Evolutionary conservation across 2,113 vertebrate species (phyloP), one percentile per base, ranked within the genome.

Genomic region (Cyanoramphus novaezelandiae): DNA sequence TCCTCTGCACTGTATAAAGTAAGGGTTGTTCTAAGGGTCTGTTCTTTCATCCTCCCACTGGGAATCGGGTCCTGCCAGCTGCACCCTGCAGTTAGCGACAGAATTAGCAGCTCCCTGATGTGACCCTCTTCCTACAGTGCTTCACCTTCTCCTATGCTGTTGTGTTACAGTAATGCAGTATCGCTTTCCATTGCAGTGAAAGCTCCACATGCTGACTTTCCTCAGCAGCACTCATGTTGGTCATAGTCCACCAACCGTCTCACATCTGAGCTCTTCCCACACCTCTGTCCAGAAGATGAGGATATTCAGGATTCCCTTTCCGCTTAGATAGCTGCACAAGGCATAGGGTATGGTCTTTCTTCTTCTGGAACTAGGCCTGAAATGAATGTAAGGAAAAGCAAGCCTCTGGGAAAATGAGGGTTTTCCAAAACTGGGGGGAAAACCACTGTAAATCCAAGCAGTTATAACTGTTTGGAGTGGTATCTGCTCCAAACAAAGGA

Each of bases 131-230:
- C 55, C 24, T 53, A 20, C 9, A 7, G 23, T 37, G 27, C 53
- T 59, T 83, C 1, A 0, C 35, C 59, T 86, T 5, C 0, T 31
- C 60, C 24, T 76, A 15, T 0, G 3, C 67, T 69, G 13, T 18
- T 62, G 25, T 35, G 23, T 60, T 39, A 62, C 35, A 16, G 17
- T 76, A 55, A 60, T 0, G 2, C 18, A 52, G 6, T 17, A 65
- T 13, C 49, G 17, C 33, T 67, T 95, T 53, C 62, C 55, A 47
- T 18, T 83, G 46, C 23, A 44, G 55, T 43, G 39, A 27, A 64
- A 53, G 14, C 35, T 77, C 68, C 59, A 55, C 41, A 44, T 15
- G 17, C 3, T 69, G 37, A 49, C 13, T 14, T 68, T 19, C 49
- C 41, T 70, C 1, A 1, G 76, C 37, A 89, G 53, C 46, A 95